Percentiles rank a stretch among this genome's conserved stretches.
phyloP scores from a whole-genome alignment of 2,888 invertebrate genomes.

The Philonicus albiceps region DNA sequence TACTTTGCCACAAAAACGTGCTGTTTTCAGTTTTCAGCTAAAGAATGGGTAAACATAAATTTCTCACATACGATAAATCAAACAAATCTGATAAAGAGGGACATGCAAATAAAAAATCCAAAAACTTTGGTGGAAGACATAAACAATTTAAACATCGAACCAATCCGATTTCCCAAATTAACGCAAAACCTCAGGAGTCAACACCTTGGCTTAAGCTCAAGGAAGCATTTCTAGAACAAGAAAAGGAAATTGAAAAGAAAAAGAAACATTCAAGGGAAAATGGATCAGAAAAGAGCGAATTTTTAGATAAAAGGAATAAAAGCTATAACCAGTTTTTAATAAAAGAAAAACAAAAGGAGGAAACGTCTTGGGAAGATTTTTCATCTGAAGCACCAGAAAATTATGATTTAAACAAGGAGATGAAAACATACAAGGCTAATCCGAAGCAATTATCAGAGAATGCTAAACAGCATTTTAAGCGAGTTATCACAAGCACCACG shows the following conservation, averaged over 20 bases:
- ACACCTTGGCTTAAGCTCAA: constrained; percentile 18
- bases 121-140: neutral
- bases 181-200: neutral
- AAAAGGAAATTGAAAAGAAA: neutral
- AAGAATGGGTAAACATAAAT: neutral
- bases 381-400: neutral
- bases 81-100: neutral
- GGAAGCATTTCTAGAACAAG: constrained; percentile 15
- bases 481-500: neutral
- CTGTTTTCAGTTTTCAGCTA: neutral
- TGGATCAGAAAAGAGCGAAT: constrained; percentile 48
- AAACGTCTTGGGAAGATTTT: constrained; percentile 56
- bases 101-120: neutral
- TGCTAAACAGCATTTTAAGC: neutral
- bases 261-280: constrained; percentile 25
- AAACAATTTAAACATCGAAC: neutral
- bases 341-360: constrained; percentile 52
- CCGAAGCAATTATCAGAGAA: neutral
- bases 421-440: neutral
- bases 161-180: neutral
- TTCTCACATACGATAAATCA: neutral
- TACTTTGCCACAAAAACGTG: neutral
- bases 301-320: constrained; percentile 53
- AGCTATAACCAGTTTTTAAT: constrained; percentile 55
- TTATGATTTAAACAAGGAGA: neutral